These are phyloP conservation scores for Sericinus montela DNA, from an alignment of 2,888 invertebrate species.

Conservation along the genomic window DNA sequence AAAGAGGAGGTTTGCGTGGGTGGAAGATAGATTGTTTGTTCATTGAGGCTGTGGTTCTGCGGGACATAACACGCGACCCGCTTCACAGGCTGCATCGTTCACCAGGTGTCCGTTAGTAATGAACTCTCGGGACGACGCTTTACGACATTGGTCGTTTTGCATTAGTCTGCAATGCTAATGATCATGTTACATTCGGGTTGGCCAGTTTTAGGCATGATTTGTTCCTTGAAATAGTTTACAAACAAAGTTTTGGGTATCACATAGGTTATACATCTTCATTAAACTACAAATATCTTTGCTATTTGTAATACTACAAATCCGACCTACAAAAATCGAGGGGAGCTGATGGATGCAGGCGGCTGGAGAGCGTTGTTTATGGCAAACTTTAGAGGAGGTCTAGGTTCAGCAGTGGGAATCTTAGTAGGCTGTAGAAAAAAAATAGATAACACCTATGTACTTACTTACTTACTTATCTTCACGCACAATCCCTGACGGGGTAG, in stretches of 20 bases:
- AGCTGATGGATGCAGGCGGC: too few relatives aligned
- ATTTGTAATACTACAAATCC: too few relatives aligned
- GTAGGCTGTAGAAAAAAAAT: too few relatives aligned
- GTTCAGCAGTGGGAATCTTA: too few relatives aligned
- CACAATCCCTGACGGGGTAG: too few relatives aligned
- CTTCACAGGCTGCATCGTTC: neutral
- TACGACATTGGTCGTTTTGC: neutral
- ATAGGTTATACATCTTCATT: too few relatives aligned
- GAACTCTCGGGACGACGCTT: neutral
- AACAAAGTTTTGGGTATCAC: neutral
- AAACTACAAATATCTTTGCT: too few relatives aligned
- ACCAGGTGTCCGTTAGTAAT: neutral
- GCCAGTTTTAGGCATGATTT: neutral
- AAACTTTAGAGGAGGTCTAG: too few relatives aligned
- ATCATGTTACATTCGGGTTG: neutral
- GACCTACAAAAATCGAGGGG: too few relatives aligned
- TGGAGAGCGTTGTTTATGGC: too few relatives aligned
- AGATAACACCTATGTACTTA: too few relatives aligned
- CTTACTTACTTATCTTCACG: too few relatives aligned
- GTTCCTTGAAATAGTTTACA: neutral
- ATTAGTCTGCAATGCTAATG: neutral
- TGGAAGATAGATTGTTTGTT: slow-evolving; percentile 7
- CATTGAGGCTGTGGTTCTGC: neutral
- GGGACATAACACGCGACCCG: neutral
- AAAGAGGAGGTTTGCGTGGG: neutral